Conservation (phyloP, 2,113 vertebrate species). For the Xyrauchen texanus region DNA sequence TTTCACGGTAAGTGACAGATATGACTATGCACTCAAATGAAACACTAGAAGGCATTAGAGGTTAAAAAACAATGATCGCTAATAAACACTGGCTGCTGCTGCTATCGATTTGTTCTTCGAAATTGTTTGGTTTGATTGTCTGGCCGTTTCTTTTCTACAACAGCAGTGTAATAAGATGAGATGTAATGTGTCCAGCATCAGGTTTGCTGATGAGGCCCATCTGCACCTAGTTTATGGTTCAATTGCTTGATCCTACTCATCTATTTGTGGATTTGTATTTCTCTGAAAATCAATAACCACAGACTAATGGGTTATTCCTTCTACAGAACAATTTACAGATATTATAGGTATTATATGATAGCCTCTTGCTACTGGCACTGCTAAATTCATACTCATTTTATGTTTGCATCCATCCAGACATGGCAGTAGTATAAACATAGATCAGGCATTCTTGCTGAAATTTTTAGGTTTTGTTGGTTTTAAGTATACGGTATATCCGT, state of each 20-base stretch:
- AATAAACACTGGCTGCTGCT: conserved; percentile 46
- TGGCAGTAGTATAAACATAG: too few species aligned
- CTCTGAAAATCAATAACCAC: conserved; percentile 46
- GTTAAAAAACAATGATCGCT: conserved; percentile 47
- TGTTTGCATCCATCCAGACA: too few species aligned
- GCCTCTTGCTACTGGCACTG: too few species aligned
- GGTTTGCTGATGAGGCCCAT: conserved; percentile 38
- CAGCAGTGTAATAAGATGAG: conserved; percentile 43
- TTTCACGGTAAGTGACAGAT: conserved; percentile 40
- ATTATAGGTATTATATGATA: not conserved
- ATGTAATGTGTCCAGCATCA: conserved; percentile 9
- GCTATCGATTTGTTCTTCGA: conserved; percentile 46
- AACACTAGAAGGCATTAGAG: conserved; percentile 33
- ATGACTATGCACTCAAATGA: conserved; percentile 44
- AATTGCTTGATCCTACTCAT: conserved; percentile 30
- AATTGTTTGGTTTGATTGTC: conserved; percentile 46
- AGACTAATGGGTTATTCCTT: conserved; percentile 30
- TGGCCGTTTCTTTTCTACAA: conserved; percentile 38
- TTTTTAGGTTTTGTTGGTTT: too few species aligned
- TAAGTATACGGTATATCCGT: too few species aligned
- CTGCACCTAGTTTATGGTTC: conserved; percentile 40
- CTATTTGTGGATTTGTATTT: conserved; percentile 33
- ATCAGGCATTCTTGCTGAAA: too few species aligned
- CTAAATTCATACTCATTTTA: too few species aligned
- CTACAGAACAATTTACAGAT: not conserved